phyloP scores from a whole-genome alignment of 2,797 vertebrate genomes.

The Pseudotriccus pelzelni region DNA sequence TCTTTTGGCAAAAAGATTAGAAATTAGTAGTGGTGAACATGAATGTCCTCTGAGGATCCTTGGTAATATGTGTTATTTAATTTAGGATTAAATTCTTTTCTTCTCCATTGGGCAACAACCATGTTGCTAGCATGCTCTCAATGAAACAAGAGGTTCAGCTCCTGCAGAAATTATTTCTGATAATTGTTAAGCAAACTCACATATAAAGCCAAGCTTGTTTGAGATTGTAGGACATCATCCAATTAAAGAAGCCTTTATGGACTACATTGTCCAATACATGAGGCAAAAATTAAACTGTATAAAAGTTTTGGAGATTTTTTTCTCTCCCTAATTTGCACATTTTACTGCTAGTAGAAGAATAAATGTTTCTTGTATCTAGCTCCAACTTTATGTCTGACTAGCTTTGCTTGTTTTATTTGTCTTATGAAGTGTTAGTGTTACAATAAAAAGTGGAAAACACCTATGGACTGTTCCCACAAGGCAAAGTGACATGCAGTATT shows the following conservation, averaged over 20 bases:
- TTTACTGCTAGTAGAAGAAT: not conserved
- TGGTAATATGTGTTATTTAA: not conserved
- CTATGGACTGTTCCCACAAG: not conserved
- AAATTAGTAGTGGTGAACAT: not conserved
- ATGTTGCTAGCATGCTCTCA: not conserved
- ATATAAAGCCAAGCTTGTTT: not conserved
- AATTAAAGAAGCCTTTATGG: not conserved
- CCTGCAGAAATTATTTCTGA: not conserved
- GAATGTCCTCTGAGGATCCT: not conserved
- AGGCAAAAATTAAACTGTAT: not conserved
- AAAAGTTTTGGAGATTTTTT: not conserved
- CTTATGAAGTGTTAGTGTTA: not conserved
- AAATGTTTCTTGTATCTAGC: not conserved
- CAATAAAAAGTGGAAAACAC: not conserved
- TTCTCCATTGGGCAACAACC: not conserved
- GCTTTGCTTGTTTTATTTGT: not conserved
- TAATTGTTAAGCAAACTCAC: not conserved
- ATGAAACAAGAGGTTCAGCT: not conserved
- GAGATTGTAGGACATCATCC: not conserved
- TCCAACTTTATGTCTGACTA: not conserved
- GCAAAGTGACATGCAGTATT: not conserved
- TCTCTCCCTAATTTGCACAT: not conserved
- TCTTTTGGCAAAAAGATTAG: not conserved
- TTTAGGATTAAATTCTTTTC: not conserved
- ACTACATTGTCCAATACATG: not conserved